Base-by-base conservation (phyloP, 2,113 vertebrate species). In the Takifugu flavidus region DNA sequence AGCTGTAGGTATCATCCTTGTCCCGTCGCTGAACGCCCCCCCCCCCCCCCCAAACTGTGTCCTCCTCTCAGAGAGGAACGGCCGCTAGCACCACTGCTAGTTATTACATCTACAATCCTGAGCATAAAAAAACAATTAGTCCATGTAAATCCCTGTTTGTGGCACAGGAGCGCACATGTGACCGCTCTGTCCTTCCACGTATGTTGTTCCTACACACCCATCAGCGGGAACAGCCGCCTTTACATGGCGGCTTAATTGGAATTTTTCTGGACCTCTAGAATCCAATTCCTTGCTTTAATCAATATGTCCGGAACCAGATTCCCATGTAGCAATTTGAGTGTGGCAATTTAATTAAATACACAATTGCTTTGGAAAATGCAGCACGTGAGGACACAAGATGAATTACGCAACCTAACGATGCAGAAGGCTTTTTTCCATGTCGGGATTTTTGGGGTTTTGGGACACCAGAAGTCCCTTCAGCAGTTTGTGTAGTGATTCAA, bases 331-430 rank as follows among this genome's bases (percentile, higher is more conserved):
- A 61, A 25, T 39, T 39, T 39, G 34, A 54, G 27, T 27, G 56
- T 53, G 65, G 50, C 29, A 55, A 43, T 61, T 55, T 55, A 1
- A 68, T 68, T 49, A 39, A 53, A 28, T 28, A 42, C 43, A 6
- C 4, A 45, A 49, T 42, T 11, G 50, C 15, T n/a, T 13, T 12
- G 14, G n/a, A n/a, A 13, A 27, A 29, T 44, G 53, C 59, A 11
- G 6, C 42, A 28, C 52, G 10, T 46, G 25, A 13, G n/a, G 4
- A 25, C 15, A 50, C 28, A 50, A 49, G 31, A 53, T 25, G 34
- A 39, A 26, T 42, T 42, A 26, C 13, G 42, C 28, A 6, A 20
- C 28, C 13, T 53, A 6, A 31, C 11, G 1, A 31, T 43, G 27
- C 5, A 31, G 42, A 20, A 67, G 13, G 13, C 20, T n/a, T 31